Percentiles rank a stretch among this genome's conserved stretches.
Evolutionary conservation across 2,888 invertebrate genomes (phyloP).

Genomic region (Andrena marginata): DNA sequence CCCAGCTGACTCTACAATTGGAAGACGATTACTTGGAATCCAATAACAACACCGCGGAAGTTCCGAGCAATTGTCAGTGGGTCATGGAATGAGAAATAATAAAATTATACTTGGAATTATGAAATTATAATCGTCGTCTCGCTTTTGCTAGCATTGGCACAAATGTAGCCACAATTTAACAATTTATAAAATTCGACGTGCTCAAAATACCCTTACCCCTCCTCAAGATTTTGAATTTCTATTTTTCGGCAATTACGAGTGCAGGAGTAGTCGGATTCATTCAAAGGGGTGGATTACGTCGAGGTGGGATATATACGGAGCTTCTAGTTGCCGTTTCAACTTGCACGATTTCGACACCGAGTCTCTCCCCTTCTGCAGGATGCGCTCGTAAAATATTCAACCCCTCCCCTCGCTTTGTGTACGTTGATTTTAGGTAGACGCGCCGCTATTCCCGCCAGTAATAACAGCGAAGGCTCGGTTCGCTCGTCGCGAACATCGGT

Average conservation of each 20-base stretch:
- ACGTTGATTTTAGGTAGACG: conserved; percentile 35
- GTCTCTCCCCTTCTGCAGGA: not conserved
- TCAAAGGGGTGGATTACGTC: not conserved
- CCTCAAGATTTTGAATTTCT: not conserved
- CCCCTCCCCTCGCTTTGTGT: conserved; percentile 5
- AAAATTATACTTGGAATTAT: too few species aligned
- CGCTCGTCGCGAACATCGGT: conserved; percentile 39
- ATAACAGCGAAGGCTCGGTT: conserved; percentile 32
- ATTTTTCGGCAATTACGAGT: not conserved
- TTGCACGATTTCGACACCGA: conserved; percentile 5
- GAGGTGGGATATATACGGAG: conserved; percentile 15
- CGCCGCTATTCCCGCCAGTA: conserved; percentile 29
- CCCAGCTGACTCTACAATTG: too few species aligned
- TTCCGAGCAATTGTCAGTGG: not conserved
- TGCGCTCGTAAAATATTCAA: conserved; percentile 39
- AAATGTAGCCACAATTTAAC: conserved; percentile 17
- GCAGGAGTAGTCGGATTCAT: conserved; percentile 19
- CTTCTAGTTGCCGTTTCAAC: conserved; percentile 20
- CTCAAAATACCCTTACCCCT: not conserved
- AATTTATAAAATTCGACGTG: not conserved
- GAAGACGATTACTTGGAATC: too few species aligned
- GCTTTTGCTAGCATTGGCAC: too few species aligned
- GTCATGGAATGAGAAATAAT: too few species aligned
- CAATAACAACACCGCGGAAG: not conserved
- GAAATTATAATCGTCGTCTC: too few species aligned